A percentile compares a stretch with the other conserved stretches of the same genome.
These are phyloP conservation scores for Cnemophilus loriae DNA, from an alignment of 2,113 vertebrate species.

Conservation along the genomic window DNA sequence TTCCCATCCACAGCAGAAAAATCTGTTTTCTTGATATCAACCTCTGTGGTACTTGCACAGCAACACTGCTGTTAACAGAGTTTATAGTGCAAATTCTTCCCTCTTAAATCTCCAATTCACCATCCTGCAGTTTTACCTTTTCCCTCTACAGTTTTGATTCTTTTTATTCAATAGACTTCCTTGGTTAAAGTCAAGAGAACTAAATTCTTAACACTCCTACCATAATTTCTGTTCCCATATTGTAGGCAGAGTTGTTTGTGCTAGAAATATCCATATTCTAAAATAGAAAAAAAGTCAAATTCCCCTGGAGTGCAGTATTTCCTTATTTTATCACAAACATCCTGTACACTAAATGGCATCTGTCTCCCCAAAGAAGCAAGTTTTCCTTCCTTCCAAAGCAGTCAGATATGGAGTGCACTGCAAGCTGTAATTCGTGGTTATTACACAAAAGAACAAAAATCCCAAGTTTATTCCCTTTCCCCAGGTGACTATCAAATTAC, in stretches of 20 bases:
- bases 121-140: neutral
- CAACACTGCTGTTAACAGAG: neutral
- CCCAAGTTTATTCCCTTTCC: neutral
- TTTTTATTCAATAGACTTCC: neutral
- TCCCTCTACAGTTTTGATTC: rapidly evolving
- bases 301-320: neutral
- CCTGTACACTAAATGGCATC: neutral
- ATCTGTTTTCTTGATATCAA: neutral
- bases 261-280: neutral
- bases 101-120: neutral
- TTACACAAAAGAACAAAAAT: neutral
- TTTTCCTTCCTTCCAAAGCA: neutral
- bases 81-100: neutral
- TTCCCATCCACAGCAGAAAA: neutral
- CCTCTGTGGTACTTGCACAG: neutral
- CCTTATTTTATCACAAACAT: neutral
- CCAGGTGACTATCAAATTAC: neutral
- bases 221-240: neutral
- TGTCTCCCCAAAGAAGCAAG: neutral
- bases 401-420: neutral
- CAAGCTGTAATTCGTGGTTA: neutral
- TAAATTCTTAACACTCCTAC: neutral
- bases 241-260: neutral
- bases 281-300: neutral
- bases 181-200: neutral